Conservation (phyloP, 2,888 invertebrate genomes). For the Diplazon laetatorius region DNA sequence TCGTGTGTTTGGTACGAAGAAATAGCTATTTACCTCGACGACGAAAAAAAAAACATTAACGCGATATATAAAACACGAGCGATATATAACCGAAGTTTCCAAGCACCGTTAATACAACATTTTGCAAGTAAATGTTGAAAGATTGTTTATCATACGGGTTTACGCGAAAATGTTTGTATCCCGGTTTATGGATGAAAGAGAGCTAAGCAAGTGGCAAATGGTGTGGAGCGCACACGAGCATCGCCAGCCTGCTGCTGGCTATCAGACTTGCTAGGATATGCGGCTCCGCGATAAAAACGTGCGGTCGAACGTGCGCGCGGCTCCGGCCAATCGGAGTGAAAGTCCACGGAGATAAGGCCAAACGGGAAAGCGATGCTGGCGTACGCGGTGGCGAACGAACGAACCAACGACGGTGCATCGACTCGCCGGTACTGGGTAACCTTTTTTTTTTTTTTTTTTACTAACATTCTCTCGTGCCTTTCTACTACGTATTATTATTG, state of each 20-base stretch:
- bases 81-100: no score
- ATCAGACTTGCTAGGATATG: slow-evolving; percentile 1
- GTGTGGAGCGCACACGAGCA: slow-evolving; percentile 7
- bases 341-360: slow-evolving; percentile 13
- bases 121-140: background rate
- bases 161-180: background rate
- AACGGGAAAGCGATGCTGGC: background rate
- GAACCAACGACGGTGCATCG: background rate
- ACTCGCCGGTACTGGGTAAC: no score
- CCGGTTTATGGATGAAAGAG: background rate
- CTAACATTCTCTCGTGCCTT: no score
- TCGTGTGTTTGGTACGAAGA: no score
- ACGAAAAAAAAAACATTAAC: no score
- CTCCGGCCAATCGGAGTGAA: slow-evolving; percentile 37
- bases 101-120: no score
- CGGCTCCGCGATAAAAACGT: slow-evolving; percentile 21
- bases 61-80: no score
- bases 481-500: no score
- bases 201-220: background rate
- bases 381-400: slow-evolving; percentile 15
- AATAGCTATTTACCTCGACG: no score
- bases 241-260: slow-evolving; percentile 8
- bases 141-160: background rate
- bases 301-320: slow-evolving; percentile 41
- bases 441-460: no score